Conservation (phyloP, 2,888 invertebrate species). For the Seira ritae region DNA sequence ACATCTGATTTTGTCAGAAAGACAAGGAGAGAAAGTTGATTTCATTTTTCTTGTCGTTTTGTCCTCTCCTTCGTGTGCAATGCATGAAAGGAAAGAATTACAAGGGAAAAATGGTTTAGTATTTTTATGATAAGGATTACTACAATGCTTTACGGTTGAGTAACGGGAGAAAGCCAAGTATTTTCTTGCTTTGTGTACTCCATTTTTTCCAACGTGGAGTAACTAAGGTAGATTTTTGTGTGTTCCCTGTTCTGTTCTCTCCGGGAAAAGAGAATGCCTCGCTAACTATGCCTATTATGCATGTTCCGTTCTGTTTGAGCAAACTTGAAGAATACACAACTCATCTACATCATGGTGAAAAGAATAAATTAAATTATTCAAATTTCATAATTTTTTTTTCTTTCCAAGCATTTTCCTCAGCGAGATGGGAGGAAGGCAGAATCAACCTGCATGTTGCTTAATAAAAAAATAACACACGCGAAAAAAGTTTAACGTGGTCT, state of each 20-base stretch:
- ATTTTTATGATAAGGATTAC: slow-evolving; percentile 52
- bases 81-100: slow-evolving; percentile 40
- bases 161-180: background rate
- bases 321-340: slow-evolving; percentile 64
- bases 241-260: too few species aligned
- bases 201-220: too few species aligned
- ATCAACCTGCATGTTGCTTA: slow-evolving; percentile 35
- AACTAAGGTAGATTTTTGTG: too few species aligned
- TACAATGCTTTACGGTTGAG: slow-evolving; percentile 55
- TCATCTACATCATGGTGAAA: slow-evolving; percentile 62
- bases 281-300: slow-evolving; percentile 62
- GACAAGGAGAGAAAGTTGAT: slow-evolving; percentile 65
- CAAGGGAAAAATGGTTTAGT: slow-evolving; percentile 45
- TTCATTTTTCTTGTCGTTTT: slow-evolving; percentile 59
- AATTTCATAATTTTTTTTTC: slow-evolving; percentile 61
- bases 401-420: too few species aligned
- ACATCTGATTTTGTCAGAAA: slow-evolving; percentile 64
- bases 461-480: too few species aligned
- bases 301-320: slow-evolving; percentile 61
- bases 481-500: too few species aligned
- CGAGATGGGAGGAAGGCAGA: slow-evolving; percentile 19
- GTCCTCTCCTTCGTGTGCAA: slow-evolving; percentile 22
- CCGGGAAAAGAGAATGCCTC: background rate
- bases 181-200: too few species aligned
- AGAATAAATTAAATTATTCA: slow-evolving; percentile 67